A percentile compares a stretch with the other conserved stretches of the same genome.
Conservation (phyloP, 2,888 invertebrate genomes). For the Orchesella flavescens region DNA sequence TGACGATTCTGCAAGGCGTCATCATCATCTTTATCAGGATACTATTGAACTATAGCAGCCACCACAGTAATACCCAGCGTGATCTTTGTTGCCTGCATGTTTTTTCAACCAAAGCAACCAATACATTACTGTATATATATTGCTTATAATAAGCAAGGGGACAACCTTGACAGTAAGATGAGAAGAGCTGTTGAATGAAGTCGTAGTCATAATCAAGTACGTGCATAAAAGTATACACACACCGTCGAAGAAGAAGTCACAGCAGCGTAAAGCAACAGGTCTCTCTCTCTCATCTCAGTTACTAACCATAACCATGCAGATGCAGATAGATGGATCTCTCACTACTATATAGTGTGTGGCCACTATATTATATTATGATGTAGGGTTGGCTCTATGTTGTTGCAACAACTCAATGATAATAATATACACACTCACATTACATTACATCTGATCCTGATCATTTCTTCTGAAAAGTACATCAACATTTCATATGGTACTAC, state of each 20-base stretch:
- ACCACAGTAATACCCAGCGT: neutral
- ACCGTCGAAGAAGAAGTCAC: neutral
- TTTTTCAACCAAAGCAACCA: neutral
- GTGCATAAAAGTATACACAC: slow-evolving; percentile 19
- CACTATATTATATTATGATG: slow-evolving; percentile 24
- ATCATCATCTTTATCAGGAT: slow-evolving; percentile 3
- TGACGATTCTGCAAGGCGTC: neutral
- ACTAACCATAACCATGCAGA: slow-evolving; percentile 15
- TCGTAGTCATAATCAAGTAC: slow-evolving; percentile 1
- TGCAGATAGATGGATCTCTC: slow-evolving; percentile 33
- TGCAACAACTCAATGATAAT: slow-evolving; percentile 42
- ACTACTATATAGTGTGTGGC: slow-evolving; percentile 33
- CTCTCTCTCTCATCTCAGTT: neutral
- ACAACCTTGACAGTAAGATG: slow-evolving; percentile 43
- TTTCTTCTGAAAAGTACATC: slow-evolving; percentile 31
- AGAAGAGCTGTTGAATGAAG: slow-evolving; percentile 22
- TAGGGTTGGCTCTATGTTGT: slow-evolving; percentile 24
- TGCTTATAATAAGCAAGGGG: slow-evolving; percentile 9
- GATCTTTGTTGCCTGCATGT: slow-evolving; percentile 41
- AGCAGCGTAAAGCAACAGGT: slow-evolving; percentile 44
- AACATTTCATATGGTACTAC: slow-evolving; percentile 25
- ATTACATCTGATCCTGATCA: slow-evolving; percentile 51
- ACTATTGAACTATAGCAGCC: neutral
- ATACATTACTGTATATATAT: neutral
- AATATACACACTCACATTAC: slow-evolving; percentile 51